Percentiles rank a stretch among this genome's conserved stretches.
Evolutionary conservation across 2,888 invertebrate genomes (phyloP).

Genomic region (Mythimna loreyi): DNA sequence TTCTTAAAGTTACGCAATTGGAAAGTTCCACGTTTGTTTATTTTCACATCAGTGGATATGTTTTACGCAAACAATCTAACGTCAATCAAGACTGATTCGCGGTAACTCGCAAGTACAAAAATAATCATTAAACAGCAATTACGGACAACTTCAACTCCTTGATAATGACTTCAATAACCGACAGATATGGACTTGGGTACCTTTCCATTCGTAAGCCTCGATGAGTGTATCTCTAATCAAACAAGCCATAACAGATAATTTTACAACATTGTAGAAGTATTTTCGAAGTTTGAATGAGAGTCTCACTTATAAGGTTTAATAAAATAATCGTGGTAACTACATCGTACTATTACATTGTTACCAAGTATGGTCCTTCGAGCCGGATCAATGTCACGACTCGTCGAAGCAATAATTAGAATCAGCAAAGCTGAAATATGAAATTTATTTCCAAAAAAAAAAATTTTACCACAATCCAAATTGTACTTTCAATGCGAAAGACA

Average conservation of each 20-base stretch:
- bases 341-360: background rate
- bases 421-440: no score
- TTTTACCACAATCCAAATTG: no score
- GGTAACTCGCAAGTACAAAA: constrained; percentile 54
- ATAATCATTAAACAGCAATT: constrained; percentile 64
- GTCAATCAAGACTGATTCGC: constrained; percentile 60
- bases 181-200: constrained; percentile 54
- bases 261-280: background rate
- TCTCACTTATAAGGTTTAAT: no score
- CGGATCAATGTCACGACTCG: background rate
- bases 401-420: no score
- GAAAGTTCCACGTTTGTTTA: constrained; percentile 63
- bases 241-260: background rate
- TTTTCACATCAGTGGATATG: constrained; percentile 64
- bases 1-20: constrained; percentile 59
- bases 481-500: constrained; percentile 42
- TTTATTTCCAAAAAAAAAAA: no score
- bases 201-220: background rate
- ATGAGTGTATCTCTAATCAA: background rate
- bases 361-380: background rate
- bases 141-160: constrained; percentile 63
- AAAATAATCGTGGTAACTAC: no score
- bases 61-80: constrained; percentile 69
- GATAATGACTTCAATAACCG: constrained; percentile 59
- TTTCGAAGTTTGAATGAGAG: no score